A percentile compares a stretch with the other conserved stretches of the same genome.
Conservation (phyloP, 2,113 vertebrate species). For the Gopherus evgoodei region DNA sequence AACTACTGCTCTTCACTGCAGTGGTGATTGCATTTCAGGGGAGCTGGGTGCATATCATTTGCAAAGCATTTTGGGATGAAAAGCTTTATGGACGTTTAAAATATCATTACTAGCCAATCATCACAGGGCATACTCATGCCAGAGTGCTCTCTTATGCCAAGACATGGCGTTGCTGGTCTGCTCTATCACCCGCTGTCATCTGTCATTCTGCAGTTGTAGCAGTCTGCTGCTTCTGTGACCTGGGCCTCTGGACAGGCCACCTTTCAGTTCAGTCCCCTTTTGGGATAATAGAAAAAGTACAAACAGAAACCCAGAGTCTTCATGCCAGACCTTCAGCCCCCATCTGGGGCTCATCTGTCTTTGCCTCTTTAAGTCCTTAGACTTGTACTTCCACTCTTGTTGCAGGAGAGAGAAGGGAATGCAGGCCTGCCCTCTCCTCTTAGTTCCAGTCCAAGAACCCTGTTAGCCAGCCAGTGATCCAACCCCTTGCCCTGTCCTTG, state of each 20-base stretch:
- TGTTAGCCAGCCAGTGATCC: too few relatives aligned
- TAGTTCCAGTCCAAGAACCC: too few relatives aligned
- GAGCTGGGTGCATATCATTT: background rate
- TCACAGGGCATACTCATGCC: background rate
- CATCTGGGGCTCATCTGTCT: background rate
- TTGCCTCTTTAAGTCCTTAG: background rate
- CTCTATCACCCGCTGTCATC: background rate
- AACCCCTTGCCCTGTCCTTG: too few relatives aligned
- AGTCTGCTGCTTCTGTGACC: too few relatives aligned
- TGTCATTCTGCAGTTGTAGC: background rate
- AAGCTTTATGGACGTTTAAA: background rate
- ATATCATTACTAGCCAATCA: background rate
- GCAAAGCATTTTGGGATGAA: background rate
- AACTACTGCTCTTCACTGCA: constrained; percentile 13
- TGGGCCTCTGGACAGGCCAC: background rate
- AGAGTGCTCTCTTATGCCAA: background rate
- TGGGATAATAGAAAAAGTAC: background rate
- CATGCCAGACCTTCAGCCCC: background rate
- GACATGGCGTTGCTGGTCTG: background rate
- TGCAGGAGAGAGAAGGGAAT: background rate
- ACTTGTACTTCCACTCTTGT: background rate
- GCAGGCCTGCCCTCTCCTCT: too few relatives aligned
- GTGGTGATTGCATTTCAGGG: background rate
- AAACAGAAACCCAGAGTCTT: background rate
- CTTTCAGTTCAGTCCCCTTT: background rate